These are phyloP conservation scores for Drosophila parvula DNA, from an alignment of 1,140 invertebrate genomes.

Conservation along the genomic window DNA sequence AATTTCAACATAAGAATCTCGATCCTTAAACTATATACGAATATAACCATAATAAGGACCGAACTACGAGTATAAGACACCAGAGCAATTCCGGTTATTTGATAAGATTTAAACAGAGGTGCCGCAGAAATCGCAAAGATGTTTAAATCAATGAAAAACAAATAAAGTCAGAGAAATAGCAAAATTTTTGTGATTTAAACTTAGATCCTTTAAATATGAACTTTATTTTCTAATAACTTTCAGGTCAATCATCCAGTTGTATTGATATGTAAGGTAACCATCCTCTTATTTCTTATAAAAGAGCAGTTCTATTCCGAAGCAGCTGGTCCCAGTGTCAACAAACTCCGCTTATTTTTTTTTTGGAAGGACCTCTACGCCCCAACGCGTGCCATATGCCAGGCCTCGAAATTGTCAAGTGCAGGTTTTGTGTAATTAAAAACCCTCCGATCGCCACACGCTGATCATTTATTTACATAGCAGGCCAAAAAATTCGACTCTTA, in stretches of 20 bases:
- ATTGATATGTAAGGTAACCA: neutral
- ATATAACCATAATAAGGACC: no score
- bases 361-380: slow-evolving; percentile 19
- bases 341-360: slow-evolving; percentile 36
- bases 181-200: no score
- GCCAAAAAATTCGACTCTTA: slow-evolving; percentile 48
- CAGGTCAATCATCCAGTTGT: no score
- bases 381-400: slow-evolving; percentile 76
- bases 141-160: neutral
- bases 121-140: neutral
- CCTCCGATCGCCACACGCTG: slow-evolving; percentile 59
- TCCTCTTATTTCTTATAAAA: neutral
- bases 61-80: no score
- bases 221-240: neutral
- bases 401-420: slow-evolving; percentile 44
- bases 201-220: no score
- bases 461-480: slow-evolving; percentile 67
- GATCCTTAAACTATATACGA: no score
- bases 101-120: neutral
- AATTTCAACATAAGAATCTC: no score
- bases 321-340: slow-evolving; percentile 66
- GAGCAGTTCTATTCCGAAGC: slow-evolving; percentile 2
- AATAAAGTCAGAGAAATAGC: neutral
- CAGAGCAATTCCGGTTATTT: no score
- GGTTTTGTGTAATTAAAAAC: slow-evolving; percentile 74